These are phyloP conservation scores for Tromatobia lineatoria DNA, from an alignment of 2,888 invertebrate species.

Conservation along the genomic window DNA sequence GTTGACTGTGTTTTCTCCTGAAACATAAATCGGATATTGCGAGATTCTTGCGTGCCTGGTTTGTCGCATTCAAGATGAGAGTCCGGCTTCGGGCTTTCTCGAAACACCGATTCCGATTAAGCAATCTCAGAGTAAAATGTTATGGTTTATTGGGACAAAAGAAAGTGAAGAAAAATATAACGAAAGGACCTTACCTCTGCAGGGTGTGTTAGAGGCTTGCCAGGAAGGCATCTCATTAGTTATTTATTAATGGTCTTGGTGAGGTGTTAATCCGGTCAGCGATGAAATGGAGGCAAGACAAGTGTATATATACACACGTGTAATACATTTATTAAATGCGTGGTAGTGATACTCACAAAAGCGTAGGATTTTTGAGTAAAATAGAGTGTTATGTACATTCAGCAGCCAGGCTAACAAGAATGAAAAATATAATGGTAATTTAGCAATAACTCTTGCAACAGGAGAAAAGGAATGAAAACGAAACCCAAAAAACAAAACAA, in stretches of 20 bases:
- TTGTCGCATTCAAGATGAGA: not conserved
- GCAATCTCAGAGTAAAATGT: slow-evolving; percentile 12
- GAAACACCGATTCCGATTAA: not conserved
- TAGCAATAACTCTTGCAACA: slow-evolving; percentile 10
- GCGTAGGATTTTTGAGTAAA: not conserved
- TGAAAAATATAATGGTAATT: slow-evolving; percentile 63
- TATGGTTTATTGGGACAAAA: slow-evolving; percentile 1
- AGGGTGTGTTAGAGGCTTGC: slow-evolving; percentile 13
- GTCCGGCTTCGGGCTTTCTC: not conserved
- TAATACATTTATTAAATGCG: slow-evolving; percentile 26
- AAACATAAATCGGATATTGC: slow-evolving; percentile 78
- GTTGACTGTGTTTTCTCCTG: slow-evolving; percentile 97
- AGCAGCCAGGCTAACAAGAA: slow-evolving; percentile 33
- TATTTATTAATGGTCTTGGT: slow-evolving; percentile 29
- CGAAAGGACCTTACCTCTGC: slow-evolving; percentile 44
- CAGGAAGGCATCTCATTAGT: slow-evolving; percentile 6
- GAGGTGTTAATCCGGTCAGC: not conserved
- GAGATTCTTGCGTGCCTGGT: slow-evolving; percentile 24
- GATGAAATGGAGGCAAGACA: slow-evolving; percentile 21
- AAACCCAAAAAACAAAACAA: slow-evolving; percentile 1
- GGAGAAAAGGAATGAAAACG: slow-evolving; percentile 23
- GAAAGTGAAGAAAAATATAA: slow-evolving; percentile 16
- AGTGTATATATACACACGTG: slow-evolving; percentile 5
- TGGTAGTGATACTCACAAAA: slow-evolving; percentile 31
- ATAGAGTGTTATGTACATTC: slow-evolving; percentile 52